Percentiles rank a stretch among this genome's conserved stretches.
Conservation (phyloP, 2,113 vertebrate species). For the Esox niger region DNA sequence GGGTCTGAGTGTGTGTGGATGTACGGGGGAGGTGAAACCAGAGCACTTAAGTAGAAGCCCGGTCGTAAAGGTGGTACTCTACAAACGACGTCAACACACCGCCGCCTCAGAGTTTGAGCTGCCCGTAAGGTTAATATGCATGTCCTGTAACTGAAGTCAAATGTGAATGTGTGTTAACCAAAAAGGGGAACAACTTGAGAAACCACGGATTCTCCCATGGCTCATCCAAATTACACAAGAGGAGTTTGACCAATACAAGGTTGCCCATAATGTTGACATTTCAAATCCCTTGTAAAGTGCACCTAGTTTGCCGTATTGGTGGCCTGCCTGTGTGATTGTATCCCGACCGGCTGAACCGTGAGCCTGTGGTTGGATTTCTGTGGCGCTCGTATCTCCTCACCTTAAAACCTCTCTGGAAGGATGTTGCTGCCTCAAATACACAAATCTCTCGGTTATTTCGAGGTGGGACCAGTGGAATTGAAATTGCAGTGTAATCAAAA, state of each 20-base stretch:
- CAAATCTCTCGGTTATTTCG: constrained; percentile 1
- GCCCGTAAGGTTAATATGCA: no score
- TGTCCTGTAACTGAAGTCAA: no score
- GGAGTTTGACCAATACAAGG: constrained; percentile 7
- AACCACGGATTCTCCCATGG: not conserved
- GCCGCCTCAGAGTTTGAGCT: not conserved
- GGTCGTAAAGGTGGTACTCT: constrained; percentile 22
- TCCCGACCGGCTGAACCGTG: constrained; percentile 48
- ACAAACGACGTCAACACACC: constrained; percentile 14
- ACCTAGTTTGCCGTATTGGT: constrained; percentile 4
- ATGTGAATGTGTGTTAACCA: no score
- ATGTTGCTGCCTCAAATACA: not conserved
- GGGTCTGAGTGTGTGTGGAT: constrained; percentile 26
- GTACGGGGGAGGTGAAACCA: constrained; percentile 55
- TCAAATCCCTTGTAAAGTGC: not conserved
- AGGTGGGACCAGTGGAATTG: constrained; percentile 16
- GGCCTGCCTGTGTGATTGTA: constrained; percentile 29
- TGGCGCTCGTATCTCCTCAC: no score
- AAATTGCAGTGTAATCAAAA: constrained; percentile 73
- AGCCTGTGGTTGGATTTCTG: no score
- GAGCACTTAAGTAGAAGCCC: constrained; percentile 62
- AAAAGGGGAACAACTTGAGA: not conserved
- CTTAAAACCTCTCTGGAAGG: not conserved
- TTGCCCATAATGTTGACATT: not conserved
- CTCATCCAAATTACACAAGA: not conserved